A percentile compares a stretch with the other conserved stretches of the same genome.
phyloP scores from a whole-genome alignment of 64 coral and sea anemone genomes.

The Stylophora pistillata region DNA sequence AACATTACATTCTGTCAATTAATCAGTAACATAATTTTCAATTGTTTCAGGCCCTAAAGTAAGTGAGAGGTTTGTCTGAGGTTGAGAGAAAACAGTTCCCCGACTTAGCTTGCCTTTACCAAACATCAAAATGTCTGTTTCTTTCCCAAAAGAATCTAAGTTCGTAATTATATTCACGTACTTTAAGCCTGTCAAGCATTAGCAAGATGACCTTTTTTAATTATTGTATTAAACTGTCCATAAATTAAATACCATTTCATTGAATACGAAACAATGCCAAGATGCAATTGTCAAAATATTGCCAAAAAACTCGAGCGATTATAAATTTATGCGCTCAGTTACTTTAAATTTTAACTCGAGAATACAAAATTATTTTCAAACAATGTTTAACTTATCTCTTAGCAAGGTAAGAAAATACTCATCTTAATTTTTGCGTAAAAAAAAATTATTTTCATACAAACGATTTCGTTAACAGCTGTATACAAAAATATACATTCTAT shows the following conservation, averaged over 20 bases:
- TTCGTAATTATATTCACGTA: background rate
- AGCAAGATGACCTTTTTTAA: background rate
- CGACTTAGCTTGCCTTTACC: too few species aligned
- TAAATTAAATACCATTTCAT: background rate
- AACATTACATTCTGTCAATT: background rate
- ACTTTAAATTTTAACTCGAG: background rate
- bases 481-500: background rate
- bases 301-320: background rate
- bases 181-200: background rate
- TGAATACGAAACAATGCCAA: background rate
- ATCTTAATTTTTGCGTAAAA: background rate
- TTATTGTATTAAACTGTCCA: background rate
- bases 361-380: slow-evolving; percentile 18
- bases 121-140: too few species aligned
- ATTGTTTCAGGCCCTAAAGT: too few species aligned
- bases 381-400: background rate
- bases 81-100: too few species aligned
- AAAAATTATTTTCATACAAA: background rate
- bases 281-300: slow-evolving; percentile 18
- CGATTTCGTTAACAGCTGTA: background rate
- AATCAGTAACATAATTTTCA: background rate
- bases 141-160: too few species aligned
- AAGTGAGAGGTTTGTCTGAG: too few species aligned
- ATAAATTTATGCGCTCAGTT: background rate
- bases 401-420: background rate